These are phyloP conservation scores for Ascidia mentula DNA, from an alignment of 23 tunicate genomes.

Conservation along the genomic window DNA sequence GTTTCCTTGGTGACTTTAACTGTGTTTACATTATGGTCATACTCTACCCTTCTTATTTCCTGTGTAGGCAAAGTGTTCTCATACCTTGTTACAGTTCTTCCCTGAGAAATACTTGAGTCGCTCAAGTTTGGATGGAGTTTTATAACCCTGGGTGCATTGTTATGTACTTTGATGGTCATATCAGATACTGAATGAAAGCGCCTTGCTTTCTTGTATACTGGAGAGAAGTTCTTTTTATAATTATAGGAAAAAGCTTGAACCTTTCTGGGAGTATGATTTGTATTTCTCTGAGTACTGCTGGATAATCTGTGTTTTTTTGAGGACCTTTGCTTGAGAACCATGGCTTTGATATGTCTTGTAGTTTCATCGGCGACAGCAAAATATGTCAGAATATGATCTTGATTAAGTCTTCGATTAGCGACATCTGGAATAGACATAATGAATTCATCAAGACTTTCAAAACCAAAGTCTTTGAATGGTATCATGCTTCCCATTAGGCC, in stretches of 20 bases:
- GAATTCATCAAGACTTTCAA: slow-evolving; percentile 47
- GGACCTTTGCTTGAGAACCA: slow-evolving; percentile 63
- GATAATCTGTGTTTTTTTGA: slow-evolving; percentile 1
- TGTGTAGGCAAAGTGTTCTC: neutral
- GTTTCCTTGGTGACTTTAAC: neutral
- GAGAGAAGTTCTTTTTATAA: neutral
- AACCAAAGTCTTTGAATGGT: slow-evolving; percentile 57
- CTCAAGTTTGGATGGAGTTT: neutral
- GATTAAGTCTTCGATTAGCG: slow-evolving; percentile 22
- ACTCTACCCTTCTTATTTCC: neutral
- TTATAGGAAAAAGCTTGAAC: neutral
- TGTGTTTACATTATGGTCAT: too few species aligned
- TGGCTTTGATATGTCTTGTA: slow-evolving; percentile 61
- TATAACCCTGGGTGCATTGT: neutral
- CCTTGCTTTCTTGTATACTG: neutral
- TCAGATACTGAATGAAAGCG: neutral
- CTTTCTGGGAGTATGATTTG: neutral
- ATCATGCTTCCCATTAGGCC: slow-evolving; percentile 49
- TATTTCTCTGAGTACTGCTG: neutral
- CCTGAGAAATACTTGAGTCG: neutral
- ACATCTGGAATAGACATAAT: slow-evolving; percentile 57
- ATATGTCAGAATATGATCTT: slow-evolving; percentile 36
- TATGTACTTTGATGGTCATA: neutral
- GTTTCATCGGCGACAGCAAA: slow-evolving; percentile 52
- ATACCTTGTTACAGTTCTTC: neutral